Evolutionary conservation across 2,888 invertebrate species (phyloP), one percentile per base, ranked within the genome.

Genomic region (Nephrocerus scutellatus): DNA sequence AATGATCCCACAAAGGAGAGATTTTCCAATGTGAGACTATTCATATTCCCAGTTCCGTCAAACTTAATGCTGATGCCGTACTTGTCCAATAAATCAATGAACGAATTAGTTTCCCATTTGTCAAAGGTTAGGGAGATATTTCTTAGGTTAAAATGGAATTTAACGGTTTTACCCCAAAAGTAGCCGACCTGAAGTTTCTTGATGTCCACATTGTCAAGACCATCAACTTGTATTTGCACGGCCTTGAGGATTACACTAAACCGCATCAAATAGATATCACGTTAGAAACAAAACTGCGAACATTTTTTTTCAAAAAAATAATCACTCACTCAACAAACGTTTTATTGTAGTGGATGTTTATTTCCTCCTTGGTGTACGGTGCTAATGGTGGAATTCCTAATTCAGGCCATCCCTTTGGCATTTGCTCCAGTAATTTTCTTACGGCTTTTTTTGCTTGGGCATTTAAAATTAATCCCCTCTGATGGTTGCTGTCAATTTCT

Each of bases 381-480:
- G 62, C 63, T 34, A 64, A 31, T 12, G 64, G 60, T 1, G 63
- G 62, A n/a, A 64, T 43, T 12, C 57, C 59, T 30, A 55, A 52
- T 20, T 55, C 46, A 4, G 60, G 60, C 43, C 56, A 64, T n/a
- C 64, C 64, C 22, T 64, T 64, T 21, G 64, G 63, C 50, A 64
- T 47, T 37, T 61, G 59, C 3, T 50, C 38, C 20, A 58, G 7
- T 8, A 57, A 7, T 18, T 53, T 52, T 4, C 49, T 48, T 4
- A 64, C 7, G 1, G 46, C 50, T 36, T 59, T 59, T 43, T 59
- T 64, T 15, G 49, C 63, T 36, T 58, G 54, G 1, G 47, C 43
- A 23, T 61, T 60, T 30, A 63, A 43, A 16, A 63, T 56, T 49
- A 56, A 41, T n/a, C n/a, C n/a, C n/a, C n/a, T n/a, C n/a, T n/a